Percentiles rank a stretch among this genome's conserved stretches.
Conservation (phyloP, 2,888 invertebrate genomes). For the Sturmia bella region DNA sequence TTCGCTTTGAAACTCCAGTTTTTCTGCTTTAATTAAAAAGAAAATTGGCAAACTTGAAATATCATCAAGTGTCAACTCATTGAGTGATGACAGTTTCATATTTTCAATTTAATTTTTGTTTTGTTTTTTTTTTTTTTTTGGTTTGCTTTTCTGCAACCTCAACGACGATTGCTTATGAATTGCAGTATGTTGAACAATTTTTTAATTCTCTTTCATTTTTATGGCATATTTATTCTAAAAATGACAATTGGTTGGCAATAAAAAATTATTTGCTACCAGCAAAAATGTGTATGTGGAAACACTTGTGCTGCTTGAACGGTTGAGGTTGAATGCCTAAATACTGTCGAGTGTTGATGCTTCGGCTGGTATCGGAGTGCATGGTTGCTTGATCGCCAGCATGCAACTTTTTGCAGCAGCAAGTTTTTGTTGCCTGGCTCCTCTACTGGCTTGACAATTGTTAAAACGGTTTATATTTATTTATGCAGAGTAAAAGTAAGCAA, state of each 20-base stretch:
- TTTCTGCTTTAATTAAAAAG: neutral
- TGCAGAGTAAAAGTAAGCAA: slow-evolving; percentile 14
- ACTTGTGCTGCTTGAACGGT: slow-evolving; percentile 60
- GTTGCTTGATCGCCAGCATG: slow-evolving; percentile 43
- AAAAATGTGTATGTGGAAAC: slow-evolving; percentile 19
- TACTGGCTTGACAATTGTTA: slow-evolving; percentile 4
- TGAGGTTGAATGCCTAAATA: slow-evolving; percentile 49
- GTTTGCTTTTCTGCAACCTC: slow-evolving; percentile 26
- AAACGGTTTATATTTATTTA: neutral
- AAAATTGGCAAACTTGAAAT: slow-evolving; percentile 4
- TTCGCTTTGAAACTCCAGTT: neutral
- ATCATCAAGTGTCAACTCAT: slow-evolving; percentile 41
- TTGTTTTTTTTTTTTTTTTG: neutral
- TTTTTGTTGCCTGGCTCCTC: neutral
- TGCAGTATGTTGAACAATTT: slow-evolving; percentile 9
- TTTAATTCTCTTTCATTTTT: slow-evolving; percentile 3
- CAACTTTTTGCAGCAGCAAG: neutral
- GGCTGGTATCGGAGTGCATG: slow-evolving; percentile 16
- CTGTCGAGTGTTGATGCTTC: slow-evolving; percentile 22
- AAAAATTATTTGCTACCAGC: slow-evolving; percentile 54
- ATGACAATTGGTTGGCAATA: slow-evolving; percentile 62
- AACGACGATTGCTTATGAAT: slow-evolving; percentile 18
- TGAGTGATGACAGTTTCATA: slow-evolving; percentile 54
- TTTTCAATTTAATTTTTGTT: neutral
- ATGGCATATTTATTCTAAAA: slow-evolving; percentile 42